phyloP scores from a whole-genome alignment of 2,113 vertebrate species.

The Corapipo altera region DNA sequence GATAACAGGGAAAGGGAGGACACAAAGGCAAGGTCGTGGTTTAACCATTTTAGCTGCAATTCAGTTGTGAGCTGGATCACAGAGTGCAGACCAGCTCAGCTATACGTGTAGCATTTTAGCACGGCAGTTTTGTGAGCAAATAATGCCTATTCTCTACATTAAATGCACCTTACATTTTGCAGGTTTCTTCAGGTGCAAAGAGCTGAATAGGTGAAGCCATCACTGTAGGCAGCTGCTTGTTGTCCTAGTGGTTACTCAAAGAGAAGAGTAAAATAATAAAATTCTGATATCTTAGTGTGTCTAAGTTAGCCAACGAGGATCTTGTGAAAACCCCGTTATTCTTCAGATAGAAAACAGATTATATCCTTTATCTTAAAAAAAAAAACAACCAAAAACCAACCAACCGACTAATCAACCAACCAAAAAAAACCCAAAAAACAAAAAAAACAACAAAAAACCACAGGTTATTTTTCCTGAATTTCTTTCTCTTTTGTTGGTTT shows the following conservation, averaged over 20 bases:
- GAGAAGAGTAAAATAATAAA: not conserved
- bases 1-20: not conserved
- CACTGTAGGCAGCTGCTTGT: not conserved
- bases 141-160: not conserved
- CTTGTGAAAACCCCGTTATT: not conserved
- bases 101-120: not conserved
- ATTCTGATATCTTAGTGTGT: not conserved
- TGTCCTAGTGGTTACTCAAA: not conserved
- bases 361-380: not conserved
- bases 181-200: not conserved
- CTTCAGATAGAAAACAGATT: not conserved
- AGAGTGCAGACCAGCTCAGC: not conserved
- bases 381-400: too few relatives aligned
- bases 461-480: not conserved
- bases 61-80: not conserved
- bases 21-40: accelerated
- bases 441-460: not conserved
- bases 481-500: not conserved
- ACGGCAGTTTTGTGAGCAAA: not conserved
- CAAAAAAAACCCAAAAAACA: too few relatives aligned
- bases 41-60: not conserved
- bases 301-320: not conserved
- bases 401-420: not conserved
- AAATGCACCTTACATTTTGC: not conserved
- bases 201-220: not conserved